Conservation (phyloP, 2,113 vertebrate genomes). For the Phoenicopterus ruber region DNA sequence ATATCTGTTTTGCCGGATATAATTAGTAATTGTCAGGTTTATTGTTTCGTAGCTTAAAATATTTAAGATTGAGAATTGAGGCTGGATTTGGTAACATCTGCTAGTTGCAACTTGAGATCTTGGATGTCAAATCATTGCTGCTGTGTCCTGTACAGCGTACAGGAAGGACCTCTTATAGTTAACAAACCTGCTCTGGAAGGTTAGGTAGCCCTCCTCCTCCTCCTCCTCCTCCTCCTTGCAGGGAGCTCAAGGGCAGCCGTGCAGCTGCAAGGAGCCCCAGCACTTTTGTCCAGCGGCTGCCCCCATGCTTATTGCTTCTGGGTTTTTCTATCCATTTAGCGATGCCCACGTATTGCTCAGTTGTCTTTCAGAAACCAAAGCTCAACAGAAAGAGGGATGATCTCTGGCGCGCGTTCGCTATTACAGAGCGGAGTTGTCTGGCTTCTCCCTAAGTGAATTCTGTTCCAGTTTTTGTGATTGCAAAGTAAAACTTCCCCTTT, state of each 20-base stretch:
- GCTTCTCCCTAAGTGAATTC: too few relatives aligned
- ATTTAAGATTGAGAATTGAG: background rate
- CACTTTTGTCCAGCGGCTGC: background rate
- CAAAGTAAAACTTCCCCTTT: background rate
- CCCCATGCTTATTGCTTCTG: background rate
- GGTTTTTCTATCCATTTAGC: accelerated
- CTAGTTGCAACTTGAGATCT: background rate
- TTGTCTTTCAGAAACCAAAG: background rate
- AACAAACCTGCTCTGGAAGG: background rate
- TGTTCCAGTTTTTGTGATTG: background rate
- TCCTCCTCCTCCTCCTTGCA: background rate
- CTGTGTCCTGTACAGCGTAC: background rate
- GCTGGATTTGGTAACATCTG: background rate
- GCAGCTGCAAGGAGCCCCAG: background rate
- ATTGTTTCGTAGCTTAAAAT: background rate
- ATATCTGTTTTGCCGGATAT: background rate
- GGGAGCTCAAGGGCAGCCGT: background rate
- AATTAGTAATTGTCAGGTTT: background rate
- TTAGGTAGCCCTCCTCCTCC: background rate
- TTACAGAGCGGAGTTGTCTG: background rate
- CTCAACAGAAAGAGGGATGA: accelerated
- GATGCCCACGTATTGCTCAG: background rate
- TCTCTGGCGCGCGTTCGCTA: background rate
- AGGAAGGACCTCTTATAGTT: background rate
- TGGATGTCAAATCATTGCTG: background rate